Evolutionary conservation across 2,888 invertebrate genomes (phyloP), one percentile per base, ranked within the genome.

Genomic region (Sarcophaga variegata): DNA sequence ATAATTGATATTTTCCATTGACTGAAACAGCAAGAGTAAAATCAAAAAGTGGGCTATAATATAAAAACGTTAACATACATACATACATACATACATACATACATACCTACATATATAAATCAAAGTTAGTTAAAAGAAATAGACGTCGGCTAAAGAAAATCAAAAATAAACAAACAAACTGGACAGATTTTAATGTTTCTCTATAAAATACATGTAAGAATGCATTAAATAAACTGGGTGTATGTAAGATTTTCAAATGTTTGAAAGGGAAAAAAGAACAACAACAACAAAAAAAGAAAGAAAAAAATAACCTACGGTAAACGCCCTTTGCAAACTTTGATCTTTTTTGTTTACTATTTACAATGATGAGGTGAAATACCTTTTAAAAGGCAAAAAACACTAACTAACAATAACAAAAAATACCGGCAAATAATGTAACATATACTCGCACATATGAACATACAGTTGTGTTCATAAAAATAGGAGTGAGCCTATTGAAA

Each of bases 311-410:
- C 20, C 25, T 70, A 74, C 45, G 49, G 54, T 63, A 69, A 75
- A 84, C 75, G 64, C 75, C 75, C 83, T 84, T 80, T 83, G 22
- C 79, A 69, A 64, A 75, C 69, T 79, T 69, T 80, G 80, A 75
- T 70, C 54, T 17, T 54, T 54, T 84, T 63, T 59, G 66, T 80
- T 80, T 67, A 60, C 71, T 20, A 70, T 80, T 80, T 69, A 75
- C 70, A 74, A 66, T 75, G 69, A 81, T 47, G 64, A 81, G 83
- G 77, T 78, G 77, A 86, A 83, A 83, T 47, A 76, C 80, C 76
- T 86, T 64, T 71, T 81, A 8, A 49, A 75, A 59, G 2, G 20
- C 27, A 60, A 25, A 22, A 62, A 62, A 49, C 14, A 60, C 3
- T 22, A 22, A 54, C 60, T 62, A 75, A 17, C 20, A 49, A 49